Evolutionary conservation across 1,140 invertebrate species (phyloP), one percentile per base, ranked within the genome.

Genomic region (Tyrophagus putrescentiae): DNA sequence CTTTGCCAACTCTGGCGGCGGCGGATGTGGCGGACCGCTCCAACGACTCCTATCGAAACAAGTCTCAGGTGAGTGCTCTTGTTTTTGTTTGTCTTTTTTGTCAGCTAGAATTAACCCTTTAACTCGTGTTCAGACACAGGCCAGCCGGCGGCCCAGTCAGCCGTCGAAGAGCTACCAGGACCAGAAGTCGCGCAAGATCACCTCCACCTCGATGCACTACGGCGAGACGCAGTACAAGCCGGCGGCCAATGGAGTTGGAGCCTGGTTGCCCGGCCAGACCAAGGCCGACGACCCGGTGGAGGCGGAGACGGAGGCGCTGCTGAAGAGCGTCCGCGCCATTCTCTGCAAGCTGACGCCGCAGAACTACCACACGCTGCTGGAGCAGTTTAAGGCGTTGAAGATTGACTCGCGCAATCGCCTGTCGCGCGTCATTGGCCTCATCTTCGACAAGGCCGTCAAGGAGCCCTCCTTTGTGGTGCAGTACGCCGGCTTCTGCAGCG

Each of bases 291-390:
- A 63, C 34, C 62, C 73, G 4, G 72, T 70, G 50, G 81, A 84
- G 45, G 81, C 83, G 5, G 79, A 83, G 39, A 82, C 80, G 25
- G 71, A 84, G 75, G 80, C 82, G 27, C 70, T 95, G 54, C 82
- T 85, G 64, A 87, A 85, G 67, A 82, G 78, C 65, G 85, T 94
- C 53, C 78, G 88, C 60, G 84, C 87, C 68, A 85, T 95, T 52
- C 72, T 97, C 3, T 96, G 96, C 72, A 96, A 95, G 72, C 73
- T 97, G 29, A 96, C 91, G 0, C 92, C 91, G 0, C 84, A 95
- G 69, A 93, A 93, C 69, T 91, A 92, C 68, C 78, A 83, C 34
- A 84, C 80, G 1, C 73, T 95, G 29, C 75, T 91, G 1, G 77
- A 80, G 25, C 84, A 87, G 75, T 80, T 94, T 34, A 77, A 81